A percentile compares a stretch with the other conserved stretches of the same genome.
Conservation (phyloP, 2,888 invertebrate genomes). For the Lucinisca nassula region DNA sequence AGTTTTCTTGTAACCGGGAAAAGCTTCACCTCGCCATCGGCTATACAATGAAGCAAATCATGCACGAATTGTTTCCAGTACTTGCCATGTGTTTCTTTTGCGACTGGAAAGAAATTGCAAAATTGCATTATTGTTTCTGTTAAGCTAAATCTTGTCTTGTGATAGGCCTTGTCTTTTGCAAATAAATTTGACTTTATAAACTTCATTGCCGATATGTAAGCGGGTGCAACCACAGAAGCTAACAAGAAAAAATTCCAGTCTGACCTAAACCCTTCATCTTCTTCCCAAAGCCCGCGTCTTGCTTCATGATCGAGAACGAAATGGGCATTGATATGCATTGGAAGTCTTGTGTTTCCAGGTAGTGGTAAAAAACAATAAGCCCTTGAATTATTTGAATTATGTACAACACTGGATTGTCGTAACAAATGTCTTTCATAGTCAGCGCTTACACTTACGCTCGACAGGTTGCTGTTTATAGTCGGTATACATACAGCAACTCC, state of each 20-base stretch:
- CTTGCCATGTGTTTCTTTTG: constrained; percentile 5
- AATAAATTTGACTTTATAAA: constrained; percentile 28
- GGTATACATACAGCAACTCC: constrained; percentile 72
- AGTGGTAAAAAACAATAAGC: constrained; percentile 81
- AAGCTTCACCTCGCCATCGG: background rate
- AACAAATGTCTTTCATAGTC: background rate
- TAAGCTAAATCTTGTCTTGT: background rate
- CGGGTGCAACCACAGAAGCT: constrained; percentile 75
- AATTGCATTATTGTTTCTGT: background rate
- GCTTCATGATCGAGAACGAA: constrained; percentile 81
- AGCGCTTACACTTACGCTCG: background rate
- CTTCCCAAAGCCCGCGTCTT: constrained; percentile 71
- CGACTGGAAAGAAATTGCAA: constrained; percentile 33
- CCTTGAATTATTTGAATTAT: background rate
- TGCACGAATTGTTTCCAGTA: constrained; percentile 35
- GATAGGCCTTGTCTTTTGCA: background rate
- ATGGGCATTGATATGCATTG: constrained; percentile 83
- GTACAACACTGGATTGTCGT: background rate
- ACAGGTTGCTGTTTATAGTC: background rate
- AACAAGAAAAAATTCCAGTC: constrained; percentile 83
- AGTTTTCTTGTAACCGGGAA: background rate
- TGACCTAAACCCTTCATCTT: constrained; percentile 19
- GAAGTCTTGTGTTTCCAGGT: constrained; percentile 79
- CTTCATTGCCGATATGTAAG: constrained; percentile 71
- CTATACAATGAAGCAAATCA: constrained; percentile 9